Evolutionary conservation across 1,140 invertebrate species (phyloP), one percentile per base, ranked within the genome.

Genomic region (Periplaneta americana): DNA sequence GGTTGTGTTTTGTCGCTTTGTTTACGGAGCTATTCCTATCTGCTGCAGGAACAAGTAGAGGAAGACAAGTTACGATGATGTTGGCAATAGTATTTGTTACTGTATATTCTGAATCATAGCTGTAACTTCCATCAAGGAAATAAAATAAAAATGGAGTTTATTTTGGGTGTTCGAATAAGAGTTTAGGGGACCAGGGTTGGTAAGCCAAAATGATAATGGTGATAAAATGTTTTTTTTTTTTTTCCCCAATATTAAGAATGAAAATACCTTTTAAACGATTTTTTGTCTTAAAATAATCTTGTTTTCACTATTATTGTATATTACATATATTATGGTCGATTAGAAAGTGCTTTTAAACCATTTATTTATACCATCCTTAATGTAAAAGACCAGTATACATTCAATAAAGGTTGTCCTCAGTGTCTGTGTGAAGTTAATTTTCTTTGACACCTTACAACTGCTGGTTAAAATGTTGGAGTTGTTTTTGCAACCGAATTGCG

Each of bases 151-250:
- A 74, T 37, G 48, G 35, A 78, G 37, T 28, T 81, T 81, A 80
- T 80, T 80, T 80, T 80, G 66, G 80, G 80, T 37, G 74, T 80
- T 34, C 39, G 77, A 80, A 74, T 74, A 74, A 75, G 78, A 82
- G 82, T 79, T 83, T 81, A 83, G 82, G 82, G 82, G 82, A 83
- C 82, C 82, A 83, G 82, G 82, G 82, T 80, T 81, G 79, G 82
- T 77, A 79, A 83, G 82, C 82, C 82, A 83, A 83, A 83, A 81
- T 81, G 76, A 80, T 66, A 77, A 82, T 48, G 80, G 81, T 82
- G 81, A 82, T 82, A 82, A 80, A 75, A 33, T 79, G 80, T 34
- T 74, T 35, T 34, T 35, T 28, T 1, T 39, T 36, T 35, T n/a
- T n/a, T n/a, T 31, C 31, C 31, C 31, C 32, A 37, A 78, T 37